Base-by-base conservation (phyloP, 37 sponge, comb jelly and placozoan genomes). In the Agelas oroides region DNA sequence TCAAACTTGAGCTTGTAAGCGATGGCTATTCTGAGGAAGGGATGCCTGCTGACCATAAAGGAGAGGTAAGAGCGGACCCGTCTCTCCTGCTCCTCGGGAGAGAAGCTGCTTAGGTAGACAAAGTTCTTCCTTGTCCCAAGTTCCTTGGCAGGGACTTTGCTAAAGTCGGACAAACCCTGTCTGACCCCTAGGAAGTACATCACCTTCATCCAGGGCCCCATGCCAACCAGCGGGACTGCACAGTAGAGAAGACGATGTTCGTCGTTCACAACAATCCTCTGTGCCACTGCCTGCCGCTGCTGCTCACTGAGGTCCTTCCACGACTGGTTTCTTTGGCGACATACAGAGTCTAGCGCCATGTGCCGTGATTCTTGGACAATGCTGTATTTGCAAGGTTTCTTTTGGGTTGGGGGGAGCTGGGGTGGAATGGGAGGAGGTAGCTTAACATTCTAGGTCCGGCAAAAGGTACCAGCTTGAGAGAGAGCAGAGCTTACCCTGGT, bases 1-100 rank as follows among this genome's bases (percentile, higher is more conserved):
- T 70, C 53, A 69, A 86, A 78, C 54, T 86, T 86, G 36, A 31
- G 56, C 64, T 70, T 46, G 60, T 78, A 86, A 11, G 62, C 87
- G 2, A 57, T 55, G 31, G 65, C 71, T 13, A 86, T 58, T 5
- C 87, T 35, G 3, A 66, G 30, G 30, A 86, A 78, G 31, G 87
- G 87, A 28, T 86, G 87, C 0, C 87, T 63, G 1, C 38, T 61
- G 18, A 86, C 87, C 31, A 78, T 28, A 53, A 86, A 78, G 35
- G 33, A 60, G 24, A 52, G 79, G 73, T 86, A 78, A 21, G 69
- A 54, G 35, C 24, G 14, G 33, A 86, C 20, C 20, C 39, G 53
- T n/a, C 33, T 27, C 33, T 40, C 64, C 54, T 78, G 87, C 39
- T 78, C 64, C 1, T 52, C 60, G n/a, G 73, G 72, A 46, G 79